Evolutionary conservation across 2,888 invertebrate species (phyloP).

Genomic region (Rhogogaster chlorosoma): DNA sequence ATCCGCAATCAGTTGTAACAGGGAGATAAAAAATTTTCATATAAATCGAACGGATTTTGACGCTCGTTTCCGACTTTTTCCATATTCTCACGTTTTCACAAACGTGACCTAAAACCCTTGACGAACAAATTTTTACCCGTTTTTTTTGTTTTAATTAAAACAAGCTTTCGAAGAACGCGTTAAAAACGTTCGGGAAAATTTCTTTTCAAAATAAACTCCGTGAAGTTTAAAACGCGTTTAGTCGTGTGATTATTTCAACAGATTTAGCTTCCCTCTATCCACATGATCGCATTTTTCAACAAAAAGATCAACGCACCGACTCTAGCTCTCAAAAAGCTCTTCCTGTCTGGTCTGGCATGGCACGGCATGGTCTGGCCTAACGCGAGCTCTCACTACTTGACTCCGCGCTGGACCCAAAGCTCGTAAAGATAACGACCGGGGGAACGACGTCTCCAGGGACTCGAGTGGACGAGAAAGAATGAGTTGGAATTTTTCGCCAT

Average conservation of each 20-base stretch:
- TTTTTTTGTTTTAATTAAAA: neutral
- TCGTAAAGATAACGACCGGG: constrained; percentile 30
- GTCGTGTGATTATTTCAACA: neutral
- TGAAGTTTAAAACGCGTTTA: neutral
- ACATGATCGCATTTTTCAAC: neutral
- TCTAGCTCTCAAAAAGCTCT: neutral
- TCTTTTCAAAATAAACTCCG: neutral
- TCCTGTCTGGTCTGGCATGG: neutral
- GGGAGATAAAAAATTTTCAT: neutral
- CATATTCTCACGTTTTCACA: neutral
- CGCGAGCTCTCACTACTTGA: constrained; percentile 11
- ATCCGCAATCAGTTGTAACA: neutral
- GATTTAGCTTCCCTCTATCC: neutral
- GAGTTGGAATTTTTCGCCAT: neutral
- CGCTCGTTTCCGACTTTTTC: neutral
- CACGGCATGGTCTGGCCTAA: constrained; percentile 3
- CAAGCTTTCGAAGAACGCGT: neutral
- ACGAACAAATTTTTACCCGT: neutral
- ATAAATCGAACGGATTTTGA: neutral
- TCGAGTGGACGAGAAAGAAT: neutral
- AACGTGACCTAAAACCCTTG: constrained; percentile 8
- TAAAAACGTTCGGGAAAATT: neutral
- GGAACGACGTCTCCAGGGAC: constrained; percentile 29
- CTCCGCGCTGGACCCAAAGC: constrained; percentile 16
- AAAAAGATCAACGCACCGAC: neutral